phyloP scores from a whole-genome alignment of 2,888 invertebrate genomes.

The Erannis defoliaria region DNA sequence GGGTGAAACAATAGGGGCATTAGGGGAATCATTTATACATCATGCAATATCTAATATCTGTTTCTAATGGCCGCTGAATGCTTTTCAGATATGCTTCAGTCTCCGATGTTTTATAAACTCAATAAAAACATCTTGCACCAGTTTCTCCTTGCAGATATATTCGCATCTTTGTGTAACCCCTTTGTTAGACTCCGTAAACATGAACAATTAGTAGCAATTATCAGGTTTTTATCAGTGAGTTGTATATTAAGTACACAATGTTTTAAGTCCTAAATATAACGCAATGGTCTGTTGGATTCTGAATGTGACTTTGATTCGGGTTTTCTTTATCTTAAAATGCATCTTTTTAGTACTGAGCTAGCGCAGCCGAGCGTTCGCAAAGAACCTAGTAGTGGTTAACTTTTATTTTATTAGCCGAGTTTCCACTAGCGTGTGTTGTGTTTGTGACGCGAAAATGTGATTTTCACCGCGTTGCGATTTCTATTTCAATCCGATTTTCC shows the following conservation, averaged over 20 bases:
- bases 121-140: not conserved
- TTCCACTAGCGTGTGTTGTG: conserved; percentile 71
- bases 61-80: no score
- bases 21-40: no score
- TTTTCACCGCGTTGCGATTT: conserved; percentile 82
- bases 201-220: not conserved
- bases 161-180: not conserved
- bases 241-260: conserved; percentile 2
- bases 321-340: conserved; percentile 8
- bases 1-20: no score
- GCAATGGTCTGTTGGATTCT: conserved; percentile 30
- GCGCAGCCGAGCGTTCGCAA: not conserved
- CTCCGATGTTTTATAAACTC: no score
- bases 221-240: not conserved
- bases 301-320: conserved; percentile 22
- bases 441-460: conserved; percentile 78
- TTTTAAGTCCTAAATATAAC: conserved; percentile 3
- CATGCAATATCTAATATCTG: no score
- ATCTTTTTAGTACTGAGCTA: not conserved
- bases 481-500: conserved; percentile 86
- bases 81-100: no score
- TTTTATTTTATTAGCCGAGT: conserved; percentile 48
- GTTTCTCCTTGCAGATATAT: not conserved
- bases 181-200: not conserved
- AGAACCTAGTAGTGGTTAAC: conserved; percentile 9